Conservation (phyloP, 1,140 invertebrate genomes). For the Drosophila prosaltans region DNA sequence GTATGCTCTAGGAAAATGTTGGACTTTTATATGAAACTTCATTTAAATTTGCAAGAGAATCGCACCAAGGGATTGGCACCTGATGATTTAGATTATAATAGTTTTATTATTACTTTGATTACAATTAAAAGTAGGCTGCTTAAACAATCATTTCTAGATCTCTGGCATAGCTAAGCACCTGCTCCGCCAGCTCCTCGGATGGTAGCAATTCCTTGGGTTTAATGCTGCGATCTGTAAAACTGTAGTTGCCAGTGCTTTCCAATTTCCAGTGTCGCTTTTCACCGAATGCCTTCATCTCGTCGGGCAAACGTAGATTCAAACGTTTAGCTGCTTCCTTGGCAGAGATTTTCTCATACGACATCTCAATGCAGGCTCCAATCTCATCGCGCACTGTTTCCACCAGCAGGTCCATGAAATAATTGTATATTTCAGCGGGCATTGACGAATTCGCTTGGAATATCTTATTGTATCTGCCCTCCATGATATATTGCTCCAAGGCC, state of each 20-base stretch:
- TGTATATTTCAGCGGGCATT: slow-evolving; percentile 98
- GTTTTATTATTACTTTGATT: not conserved
- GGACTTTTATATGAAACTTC: too few relatives aligned
- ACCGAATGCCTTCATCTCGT: slow-evolving; percentile 91
- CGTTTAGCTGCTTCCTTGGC: slow-evolving; percentile 94
- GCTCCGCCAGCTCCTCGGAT: slow-evolving; percentile 93
- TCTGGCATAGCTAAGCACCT: slow-evolving; percentile 98
- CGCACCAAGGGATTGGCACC: too few relatives aligned
- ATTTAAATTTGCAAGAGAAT: too few relatives aligned
- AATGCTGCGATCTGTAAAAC: slow-evolving; percentile 89
- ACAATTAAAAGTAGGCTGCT: slow-evolving; percentile 49
- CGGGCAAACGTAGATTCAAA: slow-evolving; percentile 92
- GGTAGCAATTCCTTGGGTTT: slow-evolving; percentile 93
- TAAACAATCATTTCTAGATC: slow-evolving; percentile 99
- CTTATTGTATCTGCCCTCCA: slow-evolving; percentile 99
- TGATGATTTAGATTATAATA: not conserved
- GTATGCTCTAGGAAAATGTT: too few relatives aligned
- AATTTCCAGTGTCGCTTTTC: slow-evolving; percentile 92
- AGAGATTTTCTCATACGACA: slow-evolving; percentile 96
- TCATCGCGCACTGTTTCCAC: slow-evolving; percentile 97
- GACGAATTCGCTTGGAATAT: slow-evolving; percentile 88
- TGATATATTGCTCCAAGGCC: slow-evolving; percentile 98
- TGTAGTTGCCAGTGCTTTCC: slow-evolving; percentile 90
- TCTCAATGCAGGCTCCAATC: slow-evolving; percentile 98
- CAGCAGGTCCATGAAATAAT: slow-evolving; percentile 98